Evolutionary conservation across 2,888 invertebrate genomes (phyloP).

Genomic region (Agrilus mali): DNA sequence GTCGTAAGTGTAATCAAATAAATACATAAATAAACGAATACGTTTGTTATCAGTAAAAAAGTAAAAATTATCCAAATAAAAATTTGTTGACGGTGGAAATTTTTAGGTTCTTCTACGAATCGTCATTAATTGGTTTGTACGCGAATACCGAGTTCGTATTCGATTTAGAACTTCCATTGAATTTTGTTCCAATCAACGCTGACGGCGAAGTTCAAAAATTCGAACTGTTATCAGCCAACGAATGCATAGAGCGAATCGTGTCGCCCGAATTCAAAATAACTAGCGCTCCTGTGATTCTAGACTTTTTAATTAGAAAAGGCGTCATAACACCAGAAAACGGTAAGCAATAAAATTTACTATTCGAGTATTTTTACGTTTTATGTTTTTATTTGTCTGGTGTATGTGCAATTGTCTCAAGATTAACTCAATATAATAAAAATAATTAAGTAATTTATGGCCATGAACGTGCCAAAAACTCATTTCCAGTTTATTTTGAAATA

Average conservation of each 20-base stretch:
- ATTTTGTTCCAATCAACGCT: constrained; percentile 83
- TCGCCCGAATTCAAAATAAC: constrained; percentile 86
- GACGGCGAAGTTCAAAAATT: constrained; percentile 93
- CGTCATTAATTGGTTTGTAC: constrained; percentile 84
- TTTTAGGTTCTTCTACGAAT: constrained; percentile 63
- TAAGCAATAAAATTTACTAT: constrained; percentile 29
- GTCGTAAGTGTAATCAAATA: constrained; percentile 45
- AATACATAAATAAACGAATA: not conserved
- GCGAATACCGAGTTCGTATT: constrained; percentile 92
- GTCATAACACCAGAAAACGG: constrained; percentile 82
- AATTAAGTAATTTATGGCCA: too few species aligned
- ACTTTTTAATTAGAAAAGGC: constrained; percentile 87
- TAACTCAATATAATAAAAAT: too few species aligned
- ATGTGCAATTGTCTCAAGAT: too few species aligned
- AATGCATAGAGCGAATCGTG: constrained; percentile 70
- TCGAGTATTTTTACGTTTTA: too few species aligned
- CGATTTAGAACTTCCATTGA: constrained; percentile 80
- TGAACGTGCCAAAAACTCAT: too few species aligned
- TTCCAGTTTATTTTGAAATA: too few species aligned
- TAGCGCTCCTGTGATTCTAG: constrained; percentile 80
- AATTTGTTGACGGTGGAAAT: not conserved
- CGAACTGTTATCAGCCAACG: constrained; percentile 70
- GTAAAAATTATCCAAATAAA: not conserved
- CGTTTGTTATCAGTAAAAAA: not conserved
- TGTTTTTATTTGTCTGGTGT: too few species aligned